Evolutionary conservation across 2,113 vertebrate species (phyloP).

Genomic region (human (Homo sapiens)): DNA sequence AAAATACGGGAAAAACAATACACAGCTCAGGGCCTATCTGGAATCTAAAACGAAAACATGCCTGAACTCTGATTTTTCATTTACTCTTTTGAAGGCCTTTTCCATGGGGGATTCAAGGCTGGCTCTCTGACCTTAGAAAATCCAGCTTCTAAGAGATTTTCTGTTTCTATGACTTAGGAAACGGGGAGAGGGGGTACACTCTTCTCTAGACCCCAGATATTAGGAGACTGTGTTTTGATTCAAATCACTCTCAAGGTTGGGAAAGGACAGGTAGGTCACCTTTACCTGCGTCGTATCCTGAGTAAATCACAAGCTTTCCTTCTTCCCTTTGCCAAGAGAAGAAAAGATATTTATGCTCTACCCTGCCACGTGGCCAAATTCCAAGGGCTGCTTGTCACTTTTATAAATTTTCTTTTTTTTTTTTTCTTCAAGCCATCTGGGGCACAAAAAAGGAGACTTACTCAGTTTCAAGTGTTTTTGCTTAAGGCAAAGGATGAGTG

Average conservation of each 20-base stretch:
- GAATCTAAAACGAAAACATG: background rate
- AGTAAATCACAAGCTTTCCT: background rate
- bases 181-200: fast-evolving
- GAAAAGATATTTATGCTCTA: constrained; percentile 46
- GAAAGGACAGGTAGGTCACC: background rate
- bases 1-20: background rate
- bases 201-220: constrained; percentile 35
- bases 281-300: background rate
- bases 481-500: background rate
- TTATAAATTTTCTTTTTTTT: constrained; percentile 58
- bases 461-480: constrained; percentile 13
- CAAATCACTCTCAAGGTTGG: constrained; percentile 8
- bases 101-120: fast-evolving
- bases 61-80: background rate
- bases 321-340: constrained; percentile 51
- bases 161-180: background rate
- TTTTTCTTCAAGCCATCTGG: constrained; percentile 65
- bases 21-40: fast-evolving
- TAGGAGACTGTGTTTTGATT: background rate
- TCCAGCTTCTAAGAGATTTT: background rate
- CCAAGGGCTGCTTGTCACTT: constrained; percentile 76
- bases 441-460: background rate
- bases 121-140: constrained; percentile 4
- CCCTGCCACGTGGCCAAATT: constrained; percentile 58
- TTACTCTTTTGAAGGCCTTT: background rate